Base-by-base conservation (phyloP, 1,140 invertebrate species). In the Bicyclus anynana region DNA sequence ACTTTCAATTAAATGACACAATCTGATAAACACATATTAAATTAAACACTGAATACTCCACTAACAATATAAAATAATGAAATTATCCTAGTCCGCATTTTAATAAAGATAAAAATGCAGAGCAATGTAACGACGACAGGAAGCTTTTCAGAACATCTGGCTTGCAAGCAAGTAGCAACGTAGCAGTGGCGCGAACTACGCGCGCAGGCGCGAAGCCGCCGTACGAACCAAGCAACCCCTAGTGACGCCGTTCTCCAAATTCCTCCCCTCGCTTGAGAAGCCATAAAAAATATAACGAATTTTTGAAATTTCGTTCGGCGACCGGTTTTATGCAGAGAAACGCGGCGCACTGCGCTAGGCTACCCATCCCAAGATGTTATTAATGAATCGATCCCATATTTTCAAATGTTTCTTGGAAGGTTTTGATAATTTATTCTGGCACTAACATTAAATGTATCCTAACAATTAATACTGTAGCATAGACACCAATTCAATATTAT, bases 111-210 rank as follows among this genome's bases (percentile, higher is more conserved):
- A 77, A 80, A 79, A 84, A 77, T 77, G 72, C 76, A 71, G 75
- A 82, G 80, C 72, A 77, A 74, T 74, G 73, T 72, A 85, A 81
- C 80, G 74, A 72, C 83, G 83, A 85, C 81, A 85, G 79, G 79
- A 88, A 87, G 87, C 86, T 89, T 88, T 88, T 87, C 86, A 82
- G 83, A 87, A 89, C 87, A 89, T 89, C 87, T 89, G 89, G 85
- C 81, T 83, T 80, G 80, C 80, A 84, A 85, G 84, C 84, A 33
- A 33, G 29, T 33, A 33, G 29, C 29, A 74, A 82, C 81, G 82
- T 87, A 84, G 83, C 85, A 84, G 86, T 87, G 86, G 87, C 87
- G 87, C 87, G 86, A 90, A 89, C 84, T 84, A 82, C 80, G 80
- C 77, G 80, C 87, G 86, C 87, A 86, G 77, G 84, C 87, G 86